phyloP scores from a whole-genome alignment of 2,888 invertebrate genomes.

The Abrostola tripartita region DNA sequence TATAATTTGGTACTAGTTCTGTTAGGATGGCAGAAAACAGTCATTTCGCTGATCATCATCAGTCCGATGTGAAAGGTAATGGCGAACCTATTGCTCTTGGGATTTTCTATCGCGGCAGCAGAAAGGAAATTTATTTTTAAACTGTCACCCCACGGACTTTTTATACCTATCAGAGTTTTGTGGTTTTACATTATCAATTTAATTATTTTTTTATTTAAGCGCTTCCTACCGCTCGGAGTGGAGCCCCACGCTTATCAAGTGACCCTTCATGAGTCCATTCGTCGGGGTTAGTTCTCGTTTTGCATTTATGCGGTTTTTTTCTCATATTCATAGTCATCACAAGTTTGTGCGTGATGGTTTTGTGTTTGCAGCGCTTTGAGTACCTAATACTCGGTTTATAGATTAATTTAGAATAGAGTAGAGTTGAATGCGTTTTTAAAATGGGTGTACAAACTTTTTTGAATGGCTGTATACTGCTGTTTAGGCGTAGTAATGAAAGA shows the following conservation, averaged over 20 bases:
- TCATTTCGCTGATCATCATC: too few species aligned
- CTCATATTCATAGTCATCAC: constrained; percentile 51
- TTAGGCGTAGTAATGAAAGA: too few species aligned
- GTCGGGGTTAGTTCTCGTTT: constrained; percentile 47
- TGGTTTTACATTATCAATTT: not conserved
- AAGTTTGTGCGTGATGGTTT: constrained; percentile 32
- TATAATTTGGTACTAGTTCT: too few species aligned
- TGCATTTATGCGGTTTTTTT: constrained; percentile 51
- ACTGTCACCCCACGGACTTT: too few species aligned
- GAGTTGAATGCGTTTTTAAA: constrained; percentile 15
- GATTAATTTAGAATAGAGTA: constrained; percentile 17
- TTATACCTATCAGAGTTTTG: too few species aligned
- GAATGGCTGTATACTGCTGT: too few species aligned
- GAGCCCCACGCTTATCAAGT: constrained; percentile 30
- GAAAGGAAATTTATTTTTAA: too few species aligned
- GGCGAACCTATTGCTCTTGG: too few species aligned
- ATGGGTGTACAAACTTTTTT: not conserved
- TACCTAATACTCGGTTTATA: constrained; percentile 18
- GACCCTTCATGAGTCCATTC: constrained; percentile 59
- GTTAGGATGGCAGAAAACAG: too few species aligned
- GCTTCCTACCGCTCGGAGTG: constrained; percentile 23
- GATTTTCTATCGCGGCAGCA: too few species aligned
- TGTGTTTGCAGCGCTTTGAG: constrained; percentile 21
- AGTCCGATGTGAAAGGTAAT: too few species aligned
- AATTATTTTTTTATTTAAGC: not conserved